These are phyloP conservation scores for Clarias fuscus DNA, from an alignment of 2,797 vertebrate species.

Conservation along the genomic window DNA sequence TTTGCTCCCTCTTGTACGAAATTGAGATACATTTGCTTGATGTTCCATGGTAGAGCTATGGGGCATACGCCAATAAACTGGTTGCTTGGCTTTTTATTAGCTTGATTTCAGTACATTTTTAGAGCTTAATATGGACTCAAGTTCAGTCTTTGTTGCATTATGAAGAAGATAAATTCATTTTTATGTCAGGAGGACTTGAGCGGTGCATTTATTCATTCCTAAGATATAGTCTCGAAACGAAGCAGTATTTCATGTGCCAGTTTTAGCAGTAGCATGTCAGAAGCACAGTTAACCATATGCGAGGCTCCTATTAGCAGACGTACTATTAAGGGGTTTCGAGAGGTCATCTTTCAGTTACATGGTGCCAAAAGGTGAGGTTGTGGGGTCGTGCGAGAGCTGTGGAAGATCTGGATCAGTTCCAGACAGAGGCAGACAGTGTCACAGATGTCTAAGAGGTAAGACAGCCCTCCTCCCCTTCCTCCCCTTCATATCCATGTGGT, in stretches of 20 bases:
- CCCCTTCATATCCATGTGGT: slow-evolving; percentile 4
- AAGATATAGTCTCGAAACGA: slow-evolving; percentile 34
- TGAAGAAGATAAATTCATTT: slow-evolving; percentile 42
- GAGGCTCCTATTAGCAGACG: slow-evolving; percentile 27
- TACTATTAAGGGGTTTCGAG: slow-evolving; percentile 59
- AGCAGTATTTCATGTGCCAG: slow-evolving; percentile 53
- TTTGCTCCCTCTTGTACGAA: slow-evolving; percentile 31
- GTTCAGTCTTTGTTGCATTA: slow-evolving; percentile 21
- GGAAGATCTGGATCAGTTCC: slow-evolving; percentile 21
- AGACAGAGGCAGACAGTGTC: slow-evolving; percentile 56
- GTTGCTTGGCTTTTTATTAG: slow-evolving; percentile 48
- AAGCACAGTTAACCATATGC: slow-evolving; percentile 41
- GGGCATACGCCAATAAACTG: slow-evolving; percentile 33
- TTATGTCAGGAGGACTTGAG: slow-evolving; percentile 20
- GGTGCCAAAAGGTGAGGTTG: not conserved
- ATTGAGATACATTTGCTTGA: slow-evolving; percentile 40
- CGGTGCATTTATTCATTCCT: slow-evolving; percentile 31
- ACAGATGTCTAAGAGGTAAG: slow-evolving; percentile 43
- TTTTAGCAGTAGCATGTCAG: slow-evolving; percentile 42
- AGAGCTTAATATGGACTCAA: slow-evolving; percentile 26
- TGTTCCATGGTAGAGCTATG: slow-evolving; percentile 29
- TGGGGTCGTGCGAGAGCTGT: not conserved
- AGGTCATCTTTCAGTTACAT: slow-evolving; percentile 56
- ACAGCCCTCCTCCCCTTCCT: slow-evolving; percentile 24
- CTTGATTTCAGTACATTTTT: slow-evolving; percentile 43